These are phyloP conservation scores for Agrochola macilenta DNA, from an alignment of 2,888 invertebrate species.

Conservation along the genomic window DNA sequence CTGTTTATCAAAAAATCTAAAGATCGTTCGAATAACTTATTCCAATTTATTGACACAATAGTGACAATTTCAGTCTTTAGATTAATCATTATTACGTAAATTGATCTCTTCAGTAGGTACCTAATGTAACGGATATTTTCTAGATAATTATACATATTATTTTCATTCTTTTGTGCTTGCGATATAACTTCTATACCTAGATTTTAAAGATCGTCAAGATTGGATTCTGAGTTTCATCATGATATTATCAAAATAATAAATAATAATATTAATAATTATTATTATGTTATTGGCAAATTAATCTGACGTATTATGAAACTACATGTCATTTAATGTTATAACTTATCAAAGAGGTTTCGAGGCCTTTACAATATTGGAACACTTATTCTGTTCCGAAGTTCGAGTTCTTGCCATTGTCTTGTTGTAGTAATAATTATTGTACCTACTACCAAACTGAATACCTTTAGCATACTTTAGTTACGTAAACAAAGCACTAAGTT, in stretches of 20 bases:
- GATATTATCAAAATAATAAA: constrained; percentile 4
- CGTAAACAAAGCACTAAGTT: constrained; percentile 7
- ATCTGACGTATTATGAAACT: not conserved
- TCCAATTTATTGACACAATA: constrained; percentile 33
- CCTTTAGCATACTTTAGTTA: not conserved
- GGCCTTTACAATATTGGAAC: not conserved
- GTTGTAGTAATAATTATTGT: not conserved
- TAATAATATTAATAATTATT: not conserved
- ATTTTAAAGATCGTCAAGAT: not conserved
- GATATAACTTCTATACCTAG: not conserved
- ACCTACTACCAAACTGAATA: not conserved
- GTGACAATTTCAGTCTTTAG: constrained; percentile 9
- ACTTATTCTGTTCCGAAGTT: not conserved
- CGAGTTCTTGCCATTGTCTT: not conserved
- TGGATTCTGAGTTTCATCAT: constrained; percentile 5
- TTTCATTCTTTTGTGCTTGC: not conserved
- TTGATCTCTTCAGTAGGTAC: not conserved
- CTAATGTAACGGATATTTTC: not conserved
- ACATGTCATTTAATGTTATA: not conserved
- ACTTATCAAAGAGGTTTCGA: not conserved
- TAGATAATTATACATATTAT: not conserved
- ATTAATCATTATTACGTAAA: constrained; percentile 16
- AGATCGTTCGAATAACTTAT: not conserved
- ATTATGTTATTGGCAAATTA: constrained; percentile 2
- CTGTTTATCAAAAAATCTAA: not conserved